These are phyloP conservation scores for Hemicentrotus pulcherrimus DNA, from an alignment of 35 echinoderm and acorn worm genomes.

Conservation along the genomic window DNA sequence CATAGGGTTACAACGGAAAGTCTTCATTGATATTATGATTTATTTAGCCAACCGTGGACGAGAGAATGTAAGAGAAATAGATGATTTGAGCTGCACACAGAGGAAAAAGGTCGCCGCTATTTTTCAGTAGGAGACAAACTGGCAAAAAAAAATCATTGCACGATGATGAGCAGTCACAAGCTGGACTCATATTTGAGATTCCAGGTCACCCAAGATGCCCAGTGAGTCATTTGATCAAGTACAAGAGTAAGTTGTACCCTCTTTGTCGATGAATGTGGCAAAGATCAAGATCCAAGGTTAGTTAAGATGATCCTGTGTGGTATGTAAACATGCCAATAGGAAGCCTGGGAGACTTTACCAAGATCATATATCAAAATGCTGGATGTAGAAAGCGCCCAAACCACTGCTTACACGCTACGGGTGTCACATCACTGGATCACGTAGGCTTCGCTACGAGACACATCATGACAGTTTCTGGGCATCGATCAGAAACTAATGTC, in stretches of 20 bases:
- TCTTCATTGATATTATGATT: slow-evolving; percentile 44
- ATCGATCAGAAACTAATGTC: slow-evolving; percentile 55
- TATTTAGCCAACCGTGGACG: slow-evolving; percentile 49
- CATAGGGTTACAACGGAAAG: slow-evolving; percentile 36
- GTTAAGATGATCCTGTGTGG: slow-evolving; percentile 34
- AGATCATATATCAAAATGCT: slow-evolving; percentile 41
- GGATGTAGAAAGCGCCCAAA: slow-evolving; percentile 38
- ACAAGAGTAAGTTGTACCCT: slow-evolving; percentile 44
- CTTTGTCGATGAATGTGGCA: slow-evolving; percentile 3
- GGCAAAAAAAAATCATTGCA: slow-evolving; percentile 43
- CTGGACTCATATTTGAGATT: slow-evolving; percentile 46
- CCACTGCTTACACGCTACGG: slow-evolving; percentile 51
- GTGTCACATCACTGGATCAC: slow-evolving; percentile 30
- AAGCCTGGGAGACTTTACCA: slow-evolving; percentile 35
- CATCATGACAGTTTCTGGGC: slow-evolving; percentile 60
- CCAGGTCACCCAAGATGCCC: slow-evolving; percentile 59
- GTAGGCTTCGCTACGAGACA: slow-evolving; percentile 48
- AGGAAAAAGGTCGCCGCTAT: slow-evolving; percentile 35
- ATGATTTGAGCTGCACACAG: slow-evolving; percentile 41
- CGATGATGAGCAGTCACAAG: slow-evolving; percentile 48
- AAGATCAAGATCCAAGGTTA: slow-evolving; percentile 39
- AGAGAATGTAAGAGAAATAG: slow-evolving; percentile 45
- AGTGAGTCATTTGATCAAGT: slow-evolving; percentile 47
- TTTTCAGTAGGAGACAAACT: slow-evolving; percentile 40
- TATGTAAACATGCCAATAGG: slow-evolving; percentile 47